phyloP scores from a whole-genome alignment of 2,113 vertebrate species.

The Scortum barcoo region DNA sequence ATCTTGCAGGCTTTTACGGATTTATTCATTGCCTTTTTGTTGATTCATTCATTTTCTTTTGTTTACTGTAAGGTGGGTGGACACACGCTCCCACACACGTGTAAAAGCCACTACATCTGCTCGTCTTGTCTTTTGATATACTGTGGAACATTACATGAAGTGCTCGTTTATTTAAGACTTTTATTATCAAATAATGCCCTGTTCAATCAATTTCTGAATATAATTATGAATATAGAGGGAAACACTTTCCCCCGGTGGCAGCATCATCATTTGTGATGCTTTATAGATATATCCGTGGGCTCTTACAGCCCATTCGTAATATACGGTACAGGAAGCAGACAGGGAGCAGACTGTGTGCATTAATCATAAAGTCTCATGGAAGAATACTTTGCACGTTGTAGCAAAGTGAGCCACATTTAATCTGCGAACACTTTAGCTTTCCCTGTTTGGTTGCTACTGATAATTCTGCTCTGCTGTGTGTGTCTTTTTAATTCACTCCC shows the following conservation, averaged over 20 bases:
- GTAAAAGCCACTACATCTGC: background rate
- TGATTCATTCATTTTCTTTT: no score
- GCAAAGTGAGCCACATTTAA: slow-evolving; percentile 34
- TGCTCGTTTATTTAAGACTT: slow-evolving; percentile 32
- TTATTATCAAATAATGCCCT: slow-evolving; percentile 37
- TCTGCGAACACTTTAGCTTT: slow-evolving; percentile 28
- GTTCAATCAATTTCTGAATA: slow-evolving; percentile 32
- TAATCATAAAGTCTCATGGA: slow-evolving; percentile 58
- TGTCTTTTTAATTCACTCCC: slow-evolving; percentile 1
- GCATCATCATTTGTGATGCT: slow-evolving; percentile 59
- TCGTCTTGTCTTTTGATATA: slow-evolving; percentile 14
- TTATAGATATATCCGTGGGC: slow-evolving; percentile 57
- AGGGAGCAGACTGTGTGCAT: slow-evolving; percentile 53
- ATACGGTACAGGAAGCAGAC: slow-evolving; percentile 44
- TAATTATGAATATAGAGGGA: slow-evolving; percentile 37
- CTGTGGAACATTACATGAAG: slow-evolving; percentile 10
- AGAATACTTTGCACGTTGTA: slow-evolving; percentile 15
- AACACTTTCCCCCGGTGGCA: slow-evolving; percentile 15
- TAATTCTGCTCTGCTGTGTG: slow-evolving; percentile 2
- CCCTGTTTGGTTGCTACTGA: background rate
- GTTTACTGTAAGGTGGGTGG: background rate
- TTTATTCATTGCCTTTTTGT: background rate
- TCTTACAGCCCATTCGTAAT: slow-evolving; percentile 54
- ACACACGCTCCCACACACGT: slow-evolving; percentile 4
- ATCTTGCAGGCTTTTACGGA: background rate